These are phyloP conservation scores for Brachypalpus laphriformis DNA, from an alignment of 2,888 invertebrate species.

Conservation along the genomic window DNA sequence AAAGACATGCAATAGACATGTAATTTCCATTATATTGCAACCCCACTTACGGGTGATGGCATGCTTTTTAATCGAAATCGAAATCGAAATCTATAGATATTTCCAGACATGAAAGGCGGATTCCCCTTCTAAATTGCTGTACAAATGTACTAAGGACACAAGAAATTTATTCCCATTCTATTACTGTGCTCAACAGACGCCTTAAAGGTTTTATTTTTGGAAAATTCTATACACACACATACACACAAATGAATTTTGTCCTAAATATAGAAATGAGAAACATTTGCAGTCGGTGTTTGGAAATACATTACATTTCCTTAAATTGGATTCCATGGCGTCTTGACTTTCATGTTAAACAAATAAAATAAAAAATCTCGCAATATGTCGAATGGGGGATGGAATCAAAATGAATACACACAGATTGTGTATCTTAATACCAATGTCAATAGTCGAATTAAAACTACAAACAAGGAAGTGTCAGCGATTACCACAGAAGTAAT, in stretches of 20 bases:
- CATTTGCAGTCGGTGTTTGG: neutral
- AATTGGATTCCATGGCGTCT: neutral
- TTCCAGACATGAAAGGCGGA: neutral
- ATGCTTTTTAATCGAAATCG: constrained; percentile 7
- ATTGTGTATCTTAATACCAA: neutral
- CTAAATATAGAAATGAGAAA: neutral
- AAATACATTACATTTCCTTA: neutral
- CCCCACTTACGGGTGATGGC: neutral
- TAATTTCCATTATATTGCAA: neutral
- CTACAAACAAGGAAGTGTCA: neutral
- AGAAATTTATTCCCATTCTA: neutral
- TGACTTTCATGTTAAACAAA: neutral
- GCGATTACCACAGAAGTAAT: neutral
- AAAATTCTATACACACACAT: neutral
- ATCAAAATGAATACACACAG: neutral
- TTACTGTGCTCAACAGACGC: neutral
- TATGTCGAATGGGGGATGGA: neutral
- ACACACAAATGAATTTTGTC: neutral
- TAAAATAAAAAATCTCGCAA: neutral
- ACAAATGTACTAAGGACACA: neutral
- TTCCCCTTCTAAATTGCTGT: neutral
- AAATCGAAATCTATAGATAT: constrained; percentile 4
- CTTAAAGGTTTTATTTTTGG: neutral
- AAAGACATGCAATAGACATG: constrained; percentile 17
- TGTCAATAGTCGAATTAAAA: neutral